phyloP scores from a whole-genome alignment of 1,140 invertebrate species.

The Arctopsyche grandis region DNA sequence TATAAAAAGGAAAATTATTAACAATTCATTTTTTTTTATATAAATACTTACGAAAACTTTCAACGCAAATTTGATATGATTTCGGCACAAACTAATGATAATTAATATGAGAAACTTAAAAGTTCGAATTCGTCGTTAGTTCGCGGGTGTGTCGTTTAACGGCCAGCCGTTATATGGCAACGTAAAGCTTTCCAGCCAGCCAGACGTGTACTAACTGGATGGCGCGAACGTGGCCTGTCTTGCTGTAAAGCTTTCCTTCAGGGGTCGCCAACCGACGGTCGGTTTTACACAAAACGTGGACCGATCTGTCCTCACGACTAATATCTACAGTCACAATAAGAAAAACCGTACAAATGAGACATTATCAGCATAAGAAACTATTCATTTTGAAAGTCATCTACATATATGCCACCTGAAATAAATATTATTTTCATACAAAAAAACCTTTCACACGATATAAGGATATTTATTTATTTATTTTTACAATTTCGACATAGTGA shows the following conservation, averaged over 20 bases:
- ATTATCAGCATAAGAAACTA: too few species aligned
- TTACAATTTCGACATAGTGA: too few species aligned
- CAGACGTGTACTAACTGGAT: constrained; percentile 48
- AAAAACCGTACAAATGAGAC: too few species aligned
- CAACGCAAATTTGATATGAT: too few species aligned
- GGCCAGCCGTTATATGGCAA: constrained; percentile 25
- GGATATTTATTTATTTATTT: too few species aligned
- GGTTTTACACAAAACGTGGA: neutral
- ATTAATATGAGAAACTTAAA: neutral
- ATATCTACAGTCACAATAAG: too few species aligned
- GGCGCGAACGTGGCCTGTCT: constrained; percentile 41
- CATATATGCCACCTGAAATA: too few species aligned
- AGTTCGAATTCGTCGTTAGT: neutral
- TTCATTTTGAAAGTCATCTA: too few species aligned
- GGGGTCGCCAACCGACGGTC: constrained; percentile 25
- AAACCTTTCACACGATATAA: too few species aligned
- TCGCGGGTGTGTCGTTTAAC: constrained; percentile 9
- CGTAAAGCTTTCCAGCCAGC: constrained; percentile 43
- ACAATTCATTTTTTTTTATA: neutral
- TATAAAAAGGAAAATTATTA: neutral
- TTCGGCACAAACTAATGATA: too few species aligned
- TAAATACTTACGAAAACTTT: neutral
- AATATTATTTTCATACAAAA: too few species aligned
- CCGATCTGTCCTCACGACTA: neutral
- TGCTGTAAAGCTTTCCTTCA: constrained; percentile 15